phyloP scores from a whole-genome alignment of 2,888 invertebrate species.

The Luperina testacea region DNA sequence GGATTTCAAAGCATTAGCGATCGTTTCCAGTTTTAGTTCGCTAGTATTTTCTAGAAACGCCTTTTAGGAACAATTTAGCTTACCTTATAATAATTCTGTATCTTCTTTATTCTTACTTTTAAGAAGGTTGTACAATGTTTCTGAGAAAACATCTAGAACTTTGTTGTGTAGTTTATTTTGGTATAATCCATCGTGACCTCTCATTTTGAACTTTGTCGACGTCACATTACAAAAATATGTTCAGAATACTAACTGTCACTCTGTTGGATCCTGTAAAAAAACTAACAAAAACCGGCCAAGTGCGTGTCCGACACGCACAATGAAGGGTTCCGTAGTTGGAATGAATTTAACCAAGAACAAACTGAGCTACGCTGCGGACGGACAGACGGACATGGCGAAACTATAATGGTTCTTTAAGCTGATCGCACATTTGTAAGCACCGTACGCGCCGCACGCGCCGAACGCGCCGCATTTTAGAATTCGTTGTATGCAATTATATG shows the following conservation, averaged over 20 bases:
- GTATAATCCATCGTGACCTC: background rate
- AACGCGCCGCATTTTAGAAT: no score
- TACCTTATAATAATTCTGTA: constrained; percentile 7
- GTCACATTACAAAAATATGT: background rate
- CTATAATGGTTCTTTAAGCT: no score
- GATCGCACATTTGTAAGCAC: no score
- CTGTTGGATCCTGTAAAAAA: background rate
- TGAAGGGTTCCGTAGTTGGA: no score
- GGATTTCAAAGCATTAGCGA: constrained; percentile 30
- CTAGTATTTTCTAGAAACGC: background rate
- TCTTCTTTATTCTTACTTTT: constrained; percentile 24
- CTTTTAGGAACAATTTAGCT: constrained; percentile 8
- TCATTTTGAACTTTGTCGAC: background rate
- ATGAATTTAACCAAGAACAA: no score
- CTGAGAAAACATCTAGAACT: background rate
- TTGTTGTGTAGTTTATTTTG: constrained; percentile 12
- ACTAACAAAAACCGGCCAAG: no score
- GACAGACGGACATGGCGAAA: no score
- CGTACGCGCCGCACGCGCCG: no score
- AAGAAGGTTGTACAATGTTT: constrained; percentile 13
- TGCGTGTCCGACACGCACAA: no score
- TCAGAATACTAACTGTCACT: background rate
- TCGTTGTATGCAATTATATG: no score
- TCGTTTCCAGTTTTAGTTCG: constrained; percentile 22
- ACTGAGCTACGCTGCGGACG: no score